Evolutionary conservation across 2,113 vertebrate genomes (phyloP).

Genomic region (Verasper variegatus): DNA sequence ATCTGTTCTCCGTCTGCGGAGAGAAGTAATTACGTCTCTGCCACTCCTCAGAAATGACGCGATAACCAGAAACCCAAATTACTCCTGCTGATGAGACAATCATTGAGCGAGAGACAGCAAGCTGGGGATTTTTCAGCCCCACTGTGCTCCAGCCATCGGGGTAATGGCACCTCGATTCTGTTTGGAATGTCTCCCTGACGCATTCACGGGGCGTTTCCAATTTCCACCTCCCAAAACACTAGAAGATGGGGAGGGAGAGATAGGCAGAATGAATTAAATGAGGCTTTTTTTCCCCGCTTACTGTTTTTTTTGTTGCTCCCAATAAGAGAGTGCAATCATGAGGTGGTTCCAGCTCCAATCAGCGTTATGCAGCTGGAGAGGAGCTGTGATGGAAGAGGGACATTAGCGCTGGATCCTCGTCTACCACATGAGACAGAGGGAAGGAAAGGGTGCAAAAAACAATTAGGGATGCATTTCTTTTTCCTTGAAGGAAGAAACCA

Average conservation of each 20-base stretch:
- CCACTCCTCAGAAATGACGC: slow-evolving; percentile 76
- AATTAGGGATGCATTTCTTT: slow-evolving; percentile 43
- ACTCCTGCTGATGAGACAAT: slow-evolving; percentile 81
- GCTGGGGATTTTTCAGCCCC: slow-evolving; percentile 67
- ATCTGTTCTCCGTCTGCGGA: slow-evolving; percentile 68
- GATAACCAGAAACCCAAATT: slow-evolving; percentile 80
- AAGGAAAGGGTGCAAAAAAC: slow-evolving; percentile 45
- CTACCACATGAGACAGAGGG: slow-evolving; percentile 51
- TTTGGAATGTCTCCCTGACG: slow-evolving; percentile 45
- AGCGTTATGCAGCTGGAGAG: slow-evolving; percentile 68
- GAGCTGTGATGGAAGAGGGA: slow-evolving; percentile 72
- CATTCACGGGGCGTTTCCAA: slow-evolving; percentile 70
- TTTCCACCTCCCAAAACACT: slow-evolving; percentile 71
- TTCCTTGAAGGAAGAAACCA: background rate
- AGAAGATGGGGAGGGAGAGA: slow-evolving; percentile 64
- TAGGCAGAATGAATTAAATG: slow-evolving; percentile 68
- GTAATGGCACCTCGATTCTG: slow-evolving; percentile 63
- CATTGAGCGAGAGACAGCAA: slow-evolving; percentile 65
- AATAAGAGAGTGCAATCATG: slow-evolving; percentile 69
- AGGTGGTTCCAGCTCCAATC: slow-evolving; percentile 67
- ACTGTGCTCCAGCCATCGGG: slow-evolving; percentile 48
- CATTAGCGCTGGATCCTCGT: slow-evolving; percentile 69
- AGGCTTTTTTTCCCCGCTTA: background rate
- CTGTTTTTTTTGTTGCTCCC: slow-evolving; percentile 20
- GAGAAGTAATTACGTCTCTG: slow-evolving; percentile 76